Percentiles rank a stretch among this genome's conserved stretches.
Conservation (phyloP, 2,888 invertebrate genomes). For the Parnassius apollo region DNA sequence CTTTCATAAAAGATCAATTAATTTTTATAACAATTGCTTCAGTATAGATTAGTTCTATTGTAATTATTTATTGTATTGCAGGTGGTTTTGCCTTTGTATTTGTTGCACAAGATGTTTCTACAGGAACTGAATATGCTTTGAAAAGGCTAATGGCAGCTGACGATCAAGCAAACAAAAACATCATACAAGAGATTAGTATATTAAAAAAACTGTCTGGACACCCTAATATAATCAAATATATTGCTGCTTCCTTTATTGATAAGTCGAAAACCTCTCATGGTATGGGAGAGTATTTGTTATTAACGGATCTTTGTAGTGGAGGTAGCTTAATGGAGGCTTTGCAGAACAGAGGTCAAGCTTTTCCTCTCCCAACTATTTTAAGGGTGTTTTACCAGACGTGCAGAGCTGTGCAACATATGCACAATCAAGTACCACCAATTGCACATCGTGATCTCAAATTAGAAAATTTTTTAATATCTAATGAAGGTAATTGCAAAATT, state of each 20-base stretch:
- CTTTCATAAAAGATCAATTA: no score
- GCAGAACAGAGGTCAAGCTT: slow-evolving; percentile 80
- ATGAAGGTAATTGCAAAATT: slow-evolving; percentile 82
- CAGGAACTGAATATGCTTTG: slow-evolving; percentile 94
- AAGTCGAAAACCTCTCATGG: slow-evolving; percentile 89
- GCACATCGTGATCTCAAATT: slow-evolving; percentile 97
- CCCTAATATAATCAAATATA: slow-evolving; percentile 94
- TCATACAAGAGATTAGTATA: slow-evolving; percentile 90
- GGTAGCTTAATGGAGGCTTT: slow-evolving; percentile 86
- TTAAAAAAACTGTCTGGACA: slow-evolving; percentile 95
- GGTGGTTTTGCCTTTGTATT: slow-evolving; percentile 98
- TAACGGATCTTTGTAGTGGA: slow-evolving; percentile 96
- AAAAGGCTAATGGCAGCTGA: slow-evolving; percentile 93
- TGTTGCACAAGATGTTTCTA: slow-evolving; percentile 93
- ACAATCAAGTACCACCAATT: slow-evolving; percentile 93
- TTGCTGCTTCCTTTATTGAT: slow-evolving; percentile 91
- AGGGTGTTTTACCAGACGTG: slow-evolving; percentile 95
- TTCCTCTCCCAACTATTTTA: slow-evolving; percentile 86
- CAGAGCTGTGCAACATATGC: slow-evolving; percentile 95
- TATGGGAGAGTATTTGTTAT: slow-evolving; percentile 93
- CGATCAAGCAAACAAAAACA: slow-evolving; percentile 88
- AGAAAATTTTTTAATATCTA: slow-evolving; percentile 95
- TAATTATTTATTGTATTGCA: slow-evolving; percentile 67
- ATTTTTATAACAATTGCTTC: no score
- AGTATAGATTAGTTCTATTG: neutral